Conservation (phyloP, 2,888 invertebrate genomes). For the Euphydryas editha region DNA sequence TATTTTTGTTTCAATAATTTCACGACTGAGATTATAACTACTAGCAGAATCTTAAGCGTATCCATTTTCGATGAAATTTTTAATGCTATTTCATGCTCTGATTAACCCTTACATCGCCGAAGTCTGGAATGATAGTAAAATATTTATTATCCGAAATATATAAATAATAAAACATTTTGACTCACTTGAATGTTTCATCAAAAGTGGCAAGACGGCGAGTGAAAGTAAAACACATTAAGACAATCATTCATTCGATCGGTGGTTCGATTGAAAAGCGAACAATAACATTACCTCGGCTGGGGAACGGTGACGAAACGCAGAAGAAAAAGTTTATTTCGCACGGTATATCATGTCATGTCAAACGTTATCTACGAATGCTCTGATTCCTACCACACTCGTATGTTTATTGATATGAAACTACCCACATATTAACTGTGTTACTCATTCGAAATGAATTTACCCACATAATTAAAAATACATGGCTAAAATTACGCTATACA, state of each 20-base stretch:
- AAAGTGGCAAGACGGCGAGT: slow-evolving; percentile 30
- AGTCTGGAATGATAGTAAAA: not conserved
- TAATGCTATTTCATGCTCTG: not conserved
- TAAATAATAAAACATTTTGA: slow-evolving; percentile 6
- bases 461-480: not conserved
- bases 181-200: slow-evolving; percentile 12
- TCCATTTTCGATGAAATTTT: not conserved
- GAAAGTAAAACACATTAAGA: slow-evolving; percentile 46
- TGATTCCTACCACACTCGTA: not conserved
- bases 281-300: slow-evolving; percentile 24
- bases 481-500: not conserved
- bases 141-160: slow-evolving; percentile 1
- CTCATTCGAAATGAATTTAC: not conserved
- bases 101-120: not conserved
- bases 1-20: not conserved
- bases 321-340: slow-evolving; percentile 32
- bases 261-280: slow-evolving; percentile 35
- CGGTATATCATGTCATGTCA: slow-evolving; percentile 23
- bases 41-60: not conserved
- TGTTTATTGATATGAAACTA: not conserved
- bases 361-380: not conserved
- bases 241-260: slow-evolving; percentile 30
- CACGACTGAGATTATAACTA: not conserved
- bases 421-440: not conserved
- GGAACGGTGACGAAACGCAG: slow-evolving; percentile 21